A percentile compares a stretch with the other conserved stretches of the same genome.
Conservation (phyloP, 2,797 vertebrate species). For the Philypnodon macrostomus region DNA sequence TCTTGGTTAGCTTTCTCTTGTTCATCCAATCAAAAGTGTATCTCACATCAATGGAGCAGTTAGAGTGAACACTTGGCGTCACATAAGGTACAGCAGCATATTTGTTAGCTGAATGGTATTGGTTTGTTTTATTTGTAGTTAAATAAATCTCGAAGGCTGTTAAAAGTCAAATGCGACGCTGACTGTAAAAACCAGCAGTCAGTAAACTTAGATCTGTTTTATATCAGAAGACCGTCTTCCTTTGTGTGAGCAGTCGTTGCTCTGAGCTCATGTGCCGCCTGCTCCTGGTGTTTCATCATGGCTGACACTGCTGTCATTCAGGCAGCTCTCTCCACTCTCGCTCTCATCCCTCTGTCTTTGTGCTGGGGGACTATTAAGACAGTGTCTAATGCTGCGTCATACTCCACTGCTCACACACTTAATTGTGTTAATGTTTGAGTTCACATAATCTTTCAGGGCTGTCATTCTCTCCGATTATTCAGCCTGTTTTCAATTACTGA, state of each 20-base stretch:
- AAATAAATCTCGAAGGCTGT: too few species aligned
- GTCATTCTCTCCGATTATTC: slow-evolving; percentile 77
- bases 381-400: slow-evolving; percentile 68
- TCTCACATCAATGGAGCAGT: too few species aligned
- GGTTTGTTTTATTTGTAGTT: too few species aligned
- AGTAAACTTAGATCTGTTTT: too few species aligned
- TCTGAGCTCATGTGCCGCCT: slow-evolving; percentile 29
- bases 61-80: too few species aligned
- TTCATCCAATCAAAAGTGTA: too few species aligned
- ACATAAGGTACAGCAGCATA: too few species aligned
- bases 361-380: slow-evolving; percentile 68
- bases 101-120: too few species aligned
- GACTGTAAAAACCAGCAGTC: background rate
- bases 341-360: slow-evolving; percentile 39
- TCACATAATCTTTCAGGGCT: slow-evolving; percentile 78
- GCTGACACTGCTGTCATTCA: slow-evolving; percentile 47
- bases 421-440: slow-evolving; percentile 81
- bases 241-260: slow-evolving; percentile 39
- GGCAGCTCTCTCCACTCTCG: slow-evolving; percentile 12
- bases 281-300: slow-evolving; percentile 47
- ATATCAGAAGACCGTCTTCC: slow-evolving; percentile 29
- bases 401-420: slow-evolving; percentile 69
- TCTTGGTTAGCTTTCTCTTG: too few species aligned
- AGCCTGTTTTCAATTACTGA: slow-evolving; percentile 79
- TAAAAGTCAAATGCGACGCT: background rate